Conservation (phyloP, 2,888 invertebrate genomes). For the Aproaerema taeniolella region DNA sequence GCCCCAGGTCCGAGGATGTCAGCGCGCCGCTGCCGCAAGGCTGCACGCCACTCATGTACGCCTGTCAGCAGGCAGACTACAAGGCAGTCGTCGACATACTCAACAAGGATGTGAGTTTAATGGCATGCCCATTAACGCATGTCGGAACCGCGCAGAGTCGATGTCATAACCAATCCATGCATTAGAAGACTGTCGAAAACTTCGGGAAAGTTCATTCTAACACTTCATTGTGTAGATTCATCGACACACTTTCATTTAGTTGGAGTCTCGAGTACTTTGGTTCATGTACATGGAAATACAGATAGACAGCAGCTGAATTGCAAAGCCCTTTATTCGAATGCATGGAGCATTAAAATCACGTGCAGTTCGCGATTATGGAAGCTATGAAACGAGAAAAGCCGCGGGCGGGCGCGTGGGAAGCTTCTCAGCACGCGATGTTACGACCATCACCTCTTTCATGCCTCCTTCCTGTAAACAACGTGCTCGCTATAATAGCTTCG, state of each 20-base stretch:
- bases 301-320: background rate
- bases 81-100: conserved; percentile 85
- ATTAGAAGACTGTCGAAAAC: no score
- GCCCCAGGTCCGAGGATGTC: conserved; percentile 49
- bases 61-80: conserved; percentile 92
- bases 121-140: no score
- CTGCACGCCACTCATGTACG: conserved; percentile 93
- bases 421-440: conserved; percentile 53
- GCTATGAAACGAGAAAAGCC: conserved; percentile 44
- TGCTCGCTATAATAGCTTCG: conserved; percentile 28
- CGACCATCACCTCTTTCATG: conserved; percentile 34
- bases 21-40: conserved; percentile 77
- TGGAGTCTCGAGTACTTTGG: no score
- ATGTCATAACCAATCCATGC: no score
- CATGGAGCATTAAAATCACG: conserved; percentile 11
- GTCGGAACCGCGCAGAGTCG: no score
- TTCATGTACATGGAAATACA: no score
- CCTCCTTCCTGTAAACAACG: conserved; percentile 55
- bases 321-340: no score
- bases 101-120: conserved; percentile 86
- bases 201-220: no score
- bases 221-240: no score
- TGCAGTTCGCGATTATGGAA: conserved; percentile 16
- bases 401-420: conserved; percentile 17
- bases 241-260: conserved; percentile 6